Evolutionary conservation across 1,140 invertebrate genomes (phyloP).

Genomic region (Periplaneta americana): DNA sequence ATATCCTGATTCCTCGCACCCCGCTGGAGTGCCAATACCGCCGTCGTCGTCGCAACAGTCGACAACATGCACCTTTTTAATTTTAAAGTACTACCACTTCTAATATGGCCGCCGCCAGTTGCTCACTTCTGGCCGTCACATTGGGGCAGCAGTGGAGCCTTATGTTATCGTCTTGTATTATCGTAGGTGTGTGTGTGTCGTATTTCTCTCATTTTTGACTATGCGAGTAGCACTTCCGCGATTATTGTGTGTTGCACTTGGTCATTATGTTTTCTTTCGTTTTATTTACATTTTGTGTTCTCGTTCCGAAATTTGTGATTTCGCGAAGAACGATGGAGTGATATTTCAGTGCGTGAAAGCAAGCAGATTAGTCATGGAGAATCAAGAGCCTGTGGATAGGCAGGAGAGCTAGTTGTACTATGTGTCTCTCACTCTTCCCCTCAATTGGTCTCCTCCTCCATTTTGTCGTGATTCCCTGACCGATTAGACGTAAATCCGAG

Average conservation of each 20-base stretch:
- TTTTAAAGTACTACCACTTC: background rate
- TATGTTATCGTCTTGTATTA: background rate
- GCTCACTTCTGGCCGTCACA: background rate
- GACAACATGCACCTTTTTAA: slow-evolving; percentile 1
- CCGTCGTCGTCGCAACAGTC: no score
- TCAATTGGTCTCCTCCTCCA: background rate
- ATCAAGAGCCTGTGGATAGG: background rate
- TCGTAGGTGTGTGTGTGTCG: background rate
- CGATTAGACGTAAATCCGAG: background rate
- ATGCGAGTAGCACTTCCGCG: no score
- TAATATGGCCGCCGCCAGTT: slow-evolving; percentile 3
- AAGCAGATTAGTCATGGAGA: background rate
- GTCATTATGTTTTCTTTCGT: background rate
- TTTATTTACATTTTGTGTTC: background rate
- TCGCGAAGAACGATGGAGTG: background rate
- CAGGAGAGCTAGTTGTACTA: background rate
- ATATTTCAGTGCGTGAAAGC: background rate
- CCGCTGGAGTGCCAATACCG: no score
- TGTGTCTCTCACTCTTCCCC: background rate
- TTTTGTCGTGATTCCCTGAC: slow-evolving; percentile 7
- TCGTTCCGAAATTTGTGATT: background rate
- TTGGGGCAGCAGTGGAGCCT: background rate
- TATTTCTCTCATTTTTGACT: background rate
- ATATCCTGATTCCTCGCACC: no score
- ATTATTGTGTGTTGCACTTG: no score